A percentile compares a stretch with the other conserved stretches of the same genome.
Conservation (phyloP, 2,888 invertebrate genomes). For the Teleiodes luculella region DNA sequence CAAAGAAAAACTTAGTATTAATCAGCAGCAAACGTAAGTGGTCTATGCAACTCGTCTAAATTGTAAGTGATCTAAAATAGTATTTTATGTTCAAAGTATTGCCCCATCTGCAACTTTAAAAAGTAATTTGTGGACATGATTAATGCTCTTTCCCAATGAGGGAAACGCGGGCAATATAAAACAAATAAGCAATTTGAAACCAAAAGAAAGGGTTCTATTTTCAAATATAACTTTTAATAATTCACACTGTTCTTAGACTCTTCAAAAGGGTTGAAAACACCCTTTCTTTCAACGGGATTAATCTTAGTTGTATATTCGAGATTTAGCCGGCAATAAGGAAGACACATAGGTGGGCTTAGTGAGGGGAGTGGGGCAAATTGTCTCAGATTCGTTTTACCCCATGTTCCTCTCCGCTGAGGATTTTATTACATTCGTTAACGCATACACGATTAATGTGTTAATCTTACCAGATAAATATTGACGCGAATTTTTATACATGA, state of each 20-base stretch:
- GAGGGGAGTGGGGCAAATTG: constrained; percentile 71
- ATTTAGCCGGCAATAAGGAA: constrained; percentile 77
- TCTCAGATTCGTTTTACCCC: constrained; percentile 67
- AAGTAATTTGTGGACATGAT: too few species aligned
- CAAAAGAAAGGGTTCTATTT: constrained; percentile 3
- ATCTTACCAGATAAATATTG: too few species aligned
- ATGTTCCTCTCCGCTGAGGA: constrained; percentile 41
- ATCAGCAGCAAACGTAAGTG: too few species aligned
- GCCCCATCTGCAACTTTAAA: too few species aligned
- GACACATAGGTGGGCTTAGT: constrained; percentile 76
- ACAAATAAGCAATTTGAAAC: neutral
- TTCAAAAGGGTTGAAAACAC: constrained; percentile 60
- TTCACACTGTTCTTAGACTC: constrained; percentile 13
- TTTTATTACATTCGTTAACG: constrained; percentile 77
- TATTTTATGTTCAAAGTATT: too few species aligned
- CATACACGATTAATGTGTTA: constrained; percentile 70
- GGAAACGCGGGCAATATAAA: neutral
- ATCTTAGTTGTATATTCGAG: constrained; percentile 78
- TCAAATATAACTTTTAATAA: constrained; percentile 23
- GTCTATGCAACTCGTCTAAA: too few species aligned
- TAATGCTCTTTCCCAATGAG: neutral
- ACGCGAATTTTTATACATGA: too few species aligned
- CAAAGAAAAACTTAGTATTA: too few species aligned
- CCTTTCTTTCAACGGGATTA: constrained; percentile 76
- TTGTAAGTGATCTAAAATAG: too few species aligned